Base-by-base conservation (phyloP, 2,797 vertebrate genomes). In the Neostethus bicornis region DNA sequence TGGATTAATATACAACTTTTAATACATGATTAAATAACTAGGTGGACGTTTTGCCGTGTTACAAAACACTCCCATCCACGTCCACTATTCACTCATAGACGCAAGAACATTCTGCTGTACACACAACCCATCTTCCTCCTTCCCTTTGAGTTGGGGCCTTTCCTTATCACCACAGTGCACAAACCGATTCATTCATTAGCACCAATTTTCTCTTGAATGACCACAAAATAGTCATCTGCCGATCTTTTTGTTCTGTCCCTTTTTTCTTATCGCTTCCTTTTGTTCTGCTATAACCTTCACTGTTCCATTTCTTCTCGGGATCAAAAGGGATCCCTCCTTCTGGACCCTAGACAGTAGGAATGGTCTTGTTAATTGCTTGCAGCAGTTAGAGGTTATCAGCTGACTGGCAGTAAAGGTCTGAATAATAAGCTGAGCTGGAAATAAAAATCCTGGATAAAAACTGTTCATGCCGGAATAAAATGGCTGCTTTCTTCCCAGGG, bases 311-410 rank as follows among this genome's bases (percentile, higher is more conserved):
- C 56, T 74, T 46, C 52, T 53, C 53, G 17, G 34, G 60, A 77
- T 81, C 67, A 50, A 24, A 70, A 66, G 52, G 61, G 66, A 74
- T 64, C 48, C 51, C 48, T 75, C 66, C 51, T 64, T 45, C 57
- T 42, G 54, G 67, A 72, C 67, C 20, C 67, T 52, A 43, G 74
- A 60, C 71, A 72, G 74, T 66, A 63, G 53, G 63, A 76, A 85
- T 37, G 66, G 75, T 70, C 62, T 66, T 75, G 75, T 80, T 87
- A 87, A 89, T 87, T 87, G 83, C 74, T 73, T 60, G 24, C 74
- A 86, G 77, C 75, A 73, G 61, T 79, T 80, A 78, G 76, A 85
- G 87, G 86, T 88, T 89, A 90, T 90, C 89, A 82, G 84, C 81
- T 65, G 77, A 63, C 73, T 59, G 59, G 63, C 54, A 61, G 73